A percentile compares a stretch with the other conserved stretches of the same genome.
Conservation (phyloP, 92 coral and sea anemone genomes). For the Epizoanthus ramosus region DNA sequence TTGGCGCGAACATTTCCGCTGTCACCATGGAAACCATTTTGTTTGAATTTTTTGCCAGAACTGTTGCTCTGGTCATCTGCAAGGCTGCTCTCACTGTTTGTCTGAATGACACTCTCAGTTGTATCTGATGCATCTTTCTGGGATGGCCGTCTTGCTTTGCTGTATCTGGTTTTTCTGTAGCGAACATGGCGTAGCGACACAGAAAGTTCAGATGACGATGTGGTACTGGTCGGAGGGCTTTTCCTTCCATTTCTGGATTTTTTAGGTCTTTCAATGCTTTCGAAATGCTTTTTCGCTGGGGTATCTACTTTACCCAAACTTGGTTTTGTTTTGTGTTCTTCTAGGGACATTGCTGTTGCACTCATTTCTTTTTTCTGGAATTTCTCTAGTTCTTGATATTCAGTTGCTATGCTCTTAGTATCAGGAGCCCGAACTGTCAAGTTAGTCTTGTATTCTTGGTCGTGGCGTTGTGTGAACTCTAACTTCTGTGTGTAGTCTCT, state of each 20-base stretch:
- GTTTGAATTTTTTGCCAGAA: constrained; percentile 3
- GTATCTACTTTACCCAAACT: neutral
- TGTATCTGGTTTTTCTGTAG: constrained; percentile 17
- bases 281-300: neutral
- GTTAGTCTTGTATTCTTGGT: neutral
- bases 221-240: neutral
- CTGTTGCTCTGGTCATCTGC: neutral
- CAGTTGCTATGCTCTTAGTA: neutral
- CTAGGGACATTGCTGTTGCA: neutral
- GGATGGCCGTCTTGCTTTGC: neutral
- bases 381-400: neutral
- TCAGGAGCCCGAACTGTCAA: neutral
- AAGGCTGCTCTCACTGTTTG: constrained; percentile 8
- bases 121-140: neutral
- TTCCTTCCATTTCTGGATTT: neutral
- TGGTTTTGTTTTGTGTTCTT: neutral
- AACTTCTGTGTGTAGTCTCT: neutral
- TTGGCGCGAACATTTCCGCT: constrained; percentile 31
- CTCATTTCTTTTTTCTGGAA: neutral
- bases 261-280: neutral
- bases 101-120: neutral
- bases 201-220: constrained; percentile 28
- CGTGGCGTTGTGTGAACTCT: neutral
- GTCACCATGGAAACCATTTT: neutral
- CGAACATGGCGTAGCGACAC: constrained; percentile 31